Evolutionary conservation across 2,888 invertebrate genomes (phyloP).

Genomic region (Drosophila paranaensis): DNA sequence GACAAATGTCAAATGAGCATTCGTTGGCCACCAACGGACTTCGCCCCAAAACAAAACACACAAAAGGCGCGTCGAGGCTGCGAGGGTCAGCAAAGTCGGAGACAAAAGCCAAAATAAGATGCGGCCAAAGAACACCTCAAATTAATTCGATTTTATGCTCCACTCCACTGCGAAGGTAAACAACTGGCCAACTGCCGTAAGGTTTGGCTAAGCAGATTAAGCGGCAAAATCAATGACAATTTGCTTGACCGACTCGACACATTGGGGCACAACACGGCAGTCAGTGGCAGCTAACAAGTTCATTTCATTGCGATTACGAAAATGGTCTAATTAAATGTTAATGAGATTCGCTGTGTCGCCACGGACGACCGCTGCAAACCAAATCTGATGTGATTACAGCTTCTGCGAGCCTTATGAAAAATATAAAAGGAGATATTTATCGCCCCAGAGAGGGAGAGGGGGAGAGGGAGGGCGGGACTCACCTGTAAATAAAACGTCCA

Average conservation of each 20-base stretch:
- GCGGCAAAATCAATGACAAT: conserved; percentile 75
- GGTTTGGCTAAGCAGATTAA: conserved; percentile 62
- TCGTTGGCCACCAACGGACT: conserved; percentile 24
- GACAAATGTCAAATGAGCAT: conserved; percentile 80
- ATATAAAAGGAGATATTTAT: conserved; percentile 8
- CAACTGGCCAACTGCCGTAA: conserved; percentile 16
- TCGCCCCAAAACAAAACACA: conserved; percentile 40
- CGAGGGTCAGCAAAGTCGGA: conserved; percentile 13
- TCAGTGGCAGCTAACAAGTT: conserved; percentile 53
- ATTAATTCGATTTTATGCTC: conserved; percentile 79
- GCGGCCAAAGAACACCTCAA: conserved; percentile 52
- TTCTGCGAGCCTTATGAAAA: neutral
- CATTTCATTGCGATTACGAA: conserved; percentile 63
- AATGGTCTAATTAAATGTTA: conserved; percentile 75
- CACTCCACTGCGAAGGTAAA: conserved; percentile 53
- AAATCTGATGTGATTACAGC: conserved; percentile 9
- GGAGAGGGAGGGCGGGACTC: conserved; percentile 17
- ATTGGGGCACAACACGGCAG: conserved; percentile 21
- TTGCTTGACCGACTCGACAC: conserved; percentile 47
- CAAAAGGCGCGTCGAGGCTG: conserved; percentile 55
- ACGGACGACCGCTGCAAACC: neutral
- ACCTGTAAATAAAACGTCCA: conserved; percentile 51
- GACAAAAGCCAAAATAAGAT: conserved; percentile 24
- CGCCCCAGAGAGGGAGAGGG: neutral
- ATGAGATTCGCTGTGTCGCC: conserved; percentile 48